Conservation (phyloP, 2,888 invertebrate species). For the Barypeithes pellucidus region DNA sequence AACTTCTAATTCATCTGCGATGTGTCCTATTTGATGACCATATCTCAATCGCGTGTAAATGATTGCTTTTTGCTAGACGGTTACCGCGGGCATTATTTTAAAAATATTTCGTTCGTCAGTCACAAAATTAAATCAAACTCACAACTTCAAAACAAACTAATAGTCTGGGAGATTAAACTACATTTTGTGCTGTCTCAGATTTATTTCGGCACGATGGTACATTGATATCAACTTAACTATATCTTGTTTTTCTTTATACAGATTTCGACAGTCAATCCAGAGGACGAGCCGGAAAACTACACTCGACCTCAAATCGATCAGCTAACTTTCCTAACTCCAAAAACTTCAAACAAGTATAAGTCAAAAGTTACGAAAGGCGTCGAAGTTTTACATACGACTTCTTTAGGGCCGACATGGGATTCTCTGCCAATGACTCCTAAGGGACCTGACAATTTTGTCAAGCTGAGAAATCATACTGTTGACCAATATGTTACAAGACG, state of each 20-base stretch:
- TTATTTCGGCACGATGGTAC: too few relatives aligned
- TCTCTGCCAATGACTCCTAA: slow-evolving; percentile 1
- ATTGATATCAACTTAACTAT: too few relatives aligned
- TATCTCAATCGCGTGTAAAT: too few relatives aligned
- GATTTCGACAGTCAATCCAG: background rate
- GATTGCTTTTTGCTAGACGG: too few relatives aligned
- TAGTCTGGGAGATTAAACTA: too few relatives aligned
- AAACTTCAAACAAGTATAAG: slow-evolving; percentile 1
- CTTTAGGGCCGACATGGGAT: background rate
- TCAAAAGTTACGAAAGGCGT: slow-evolving; percentile 1
- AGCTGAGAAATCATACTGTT: background rate
- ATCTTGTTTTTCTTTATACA: background rate
- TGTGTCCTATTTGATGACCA: too few relatives aligned
- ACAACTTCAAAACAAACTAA: too few relatives aligned
- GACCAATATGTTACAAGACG: background rate
- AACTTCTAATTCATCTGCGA: too few relatives aligned
- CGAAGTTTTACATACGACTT: slow-evolving; percentile 4
- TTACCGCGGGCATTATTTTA: too few relatives aligned
- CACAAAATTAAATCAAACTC: too few relatives aligned
- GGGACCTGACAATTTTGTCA: background rate
- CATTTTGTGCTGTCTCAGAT: too few relatives aligned
- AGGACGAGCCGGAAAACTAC: background rate
- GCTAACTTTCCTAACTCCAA: background rate
- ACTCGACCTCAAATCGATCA: background rate
- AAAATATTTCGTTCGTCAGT: too few relatives aligned